Base-by-base conservation (phyloP, 2,797 vertebrate species). In the Silurus lanzhouensis region DNA sequence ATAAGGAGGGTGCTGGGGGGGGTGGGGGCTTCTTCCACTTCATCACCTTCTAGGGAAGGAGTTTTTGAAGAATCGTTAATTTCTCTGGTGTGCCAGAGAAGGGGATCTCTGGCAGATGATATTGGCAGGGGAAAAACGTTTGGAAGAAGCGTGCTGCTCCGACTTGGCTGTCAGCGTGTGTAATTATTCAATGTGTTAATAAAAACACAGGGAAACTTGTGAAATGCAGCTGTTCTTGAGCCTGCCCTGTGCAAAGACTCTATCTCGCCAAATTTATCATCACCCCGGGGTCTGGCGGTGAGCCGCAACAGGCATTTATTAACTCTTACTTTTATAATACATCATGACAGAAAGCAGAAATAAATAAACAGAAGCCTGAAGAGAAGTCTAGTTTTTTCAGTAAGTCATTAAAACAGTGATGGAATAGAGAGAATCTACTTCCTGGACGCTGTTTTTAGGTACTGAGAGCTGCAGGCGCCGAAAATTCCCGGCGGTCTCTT, bases 181-280 rank as follows among this genome's bases (percentile, higher is more conserved):
- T 93, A 93, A 94, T 94, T 94, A 94, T 93, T 94, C 92, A 93
- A 85, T 78, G 89, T 81, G 90, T 91, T 93, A 91, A 89, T 89
- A 93, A 94, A 94, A 94, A 93, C 91, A 88, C 81, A 57, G 83
- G 61, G 89, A 68, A 92, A 92, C 89, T 88, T 92, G 90, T 89
- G 90, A 91, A 92, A 90, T 87, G 88, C 93, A 94, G 92, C 92
- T 92, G 92, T 91, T 90, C 89, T 31, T n/a, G 81, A 88, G 91
- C 85, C 75, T 63, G 87, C 64, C 17, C 84, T 5, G 82, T 48
- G 72, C n/a, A 81, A 84, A 71, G 46, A 31, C 13, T 38, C 60
- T 2, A 75, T 81, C 84, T 66, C 60, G 3, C 81, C 3, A 48
- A 86, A 86, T 83, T 64, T 55, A 83, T 86, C 46, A 83, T n/a